Base-by-base conservation (phyloP, 2,888 invertebrate species). In the Elysia crispata region DNA sequence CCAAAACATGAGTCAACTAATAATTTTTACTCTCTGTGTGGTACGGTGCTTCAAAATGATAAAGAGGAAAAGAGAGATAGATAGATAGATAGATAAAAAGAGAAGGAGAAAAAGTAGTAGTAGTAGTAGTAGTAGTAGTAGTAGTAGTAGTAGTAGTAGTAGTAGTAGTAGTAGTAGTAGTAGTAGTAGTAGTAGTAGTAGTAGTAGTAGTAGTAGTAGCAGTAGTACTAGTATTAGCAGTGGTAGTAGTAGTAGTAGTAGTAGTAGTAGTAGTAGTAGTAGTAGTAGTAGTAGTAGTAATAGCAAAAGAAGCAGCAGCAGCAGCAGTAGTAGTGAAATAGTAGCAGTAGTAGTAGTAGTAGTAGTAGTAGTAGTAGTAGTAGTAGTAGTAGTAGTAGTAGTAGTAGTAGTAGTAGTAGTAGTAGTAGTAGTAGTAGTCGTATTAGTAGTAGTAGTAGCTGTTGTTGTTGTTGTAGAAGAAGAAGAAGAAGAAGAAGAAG, bases 401-500 rank as follows among this genome's bases (percentile, higher is more conserved):
- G n/a, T n/a, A n/a, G n/a, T n/a, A n/a, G n/a, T n/a, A n/a, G n/a
- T n/a, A n/a, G n/a, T n/a, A n/a, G n/a, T n/a, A n/a, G n/a, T n/a
- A n/a, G n/a, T n/a, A n/a, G n/a, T n/a, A n/a, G n/a, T n/a, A n/a
- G n/a, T n/a, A n/a, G n/a, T n/a, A n/a, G n/a, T n/a, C n/a, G n/a
- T 23, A 60, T n/a, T 23, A 66, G 30, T 18, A 66, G 60, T 8
- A 60, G n/a, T n/a, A n/a, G n/a, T n/a, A n/a, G n/a, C n/a, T 13
- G 20, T 15, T 13, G 20, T n/a, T n/a, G n/a, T n/a, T n/a, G n/a
- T n/a, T n/a, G 50, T 15, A 41, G 74, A 57, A 57, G 74, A 57
- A 74, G 74, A 74, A 57, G 60, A 30, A 74, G 74, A 74, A 57
- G 57, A 57, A 74, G 54, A 74, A 57, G 25, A 50, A 74, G 60